Evolutionary conservation across 2,113 vertebrate genomes (phyloP), one percentile per base, ranked within the genome.

Genomic region (Antennarius striatus): DNA sequence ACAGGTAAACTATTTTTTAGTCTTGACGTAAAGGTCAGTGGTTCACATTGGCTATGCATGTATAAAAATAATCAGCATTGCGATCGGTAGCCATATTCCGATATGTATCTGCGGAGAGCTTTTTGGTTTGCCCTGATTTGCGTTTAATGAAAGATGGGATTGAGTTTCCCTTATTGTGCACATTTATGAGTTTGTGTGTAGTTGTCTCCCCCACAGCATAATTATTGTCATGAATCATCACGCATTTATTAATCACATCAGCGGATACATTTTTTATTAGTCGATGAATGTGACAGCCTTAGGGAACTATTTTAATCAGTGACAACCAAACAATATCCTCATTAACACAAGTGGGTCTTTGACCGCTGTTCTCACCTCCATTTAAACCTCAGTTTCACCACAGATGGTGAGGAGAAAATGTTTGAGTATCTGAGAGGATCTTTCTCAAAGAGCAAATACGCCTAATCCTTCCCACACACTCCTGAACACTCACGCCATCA

Each of bases 221-320:
- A 80, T 86, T 86, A 86, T 88, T 84, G 88, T 88, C 82, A 87
- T 86, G 84, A 91, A 91, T 91, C 83, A 83, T 75, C 68, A 65
- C 43, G 56, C 62, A 81, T 83, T 81, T 83, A 72, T 82, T 90
- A 85, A 91, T 90, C 81, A 86, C 85, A 86, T 89, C 75, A 81
- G 84, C 45, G 74, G 82, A 90, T 86, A 79, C 39, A 68, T 82
- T 80, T 77, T 86, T 77, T 90, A 83, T 87, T 84, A 80, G 76
- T 69, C 75, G 42, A 45, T 76, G 76, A 84, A 73, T 68, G 68
- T 72, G n/a, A 32, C 83, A 65, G 70, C 79, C 88, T 85, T 51
- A 56, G 77, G 83, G 85, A 89, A 88, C 82, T 65, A 77, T 75
- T 91, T 88, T 85, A 89, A 92, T 91, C 90, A 87, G 81, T 90